Conservation (phyloP, 2,888 invertebrate species). For the Tipula lateralis region DNA sequence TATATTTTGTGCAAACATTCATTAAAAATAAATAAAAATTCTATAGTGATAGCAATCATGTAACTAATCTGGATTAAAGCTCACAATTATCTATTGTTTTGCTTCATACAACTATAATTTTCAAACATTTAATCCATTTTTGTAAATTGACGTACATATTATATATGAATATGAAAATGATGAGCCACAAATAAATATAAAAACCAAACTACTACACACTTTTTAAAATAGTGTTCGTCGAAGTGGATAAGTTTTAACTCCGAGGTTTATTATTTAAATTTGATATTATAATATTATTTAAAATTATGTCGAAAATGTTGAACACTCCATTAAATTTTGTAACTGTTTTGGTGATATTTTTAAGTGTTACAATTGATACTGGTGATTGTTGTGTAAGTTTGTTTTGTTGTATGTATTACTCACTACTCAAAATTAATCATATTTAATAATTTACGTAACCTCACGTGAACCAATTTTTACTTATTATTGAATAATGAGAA, state of each 20-base stretch:
- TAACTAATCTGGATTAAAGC: background rate
- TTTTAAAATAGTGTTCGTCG: background rate
- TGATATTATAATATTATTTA: too few relatives aligned
- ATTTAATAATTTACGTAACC: too few relatives aligned
- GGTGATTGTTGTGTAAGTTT: background rate
- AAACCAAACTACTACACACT: background rate
- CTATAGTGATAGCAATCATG: background rate
- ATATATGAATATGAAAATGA: background rate
- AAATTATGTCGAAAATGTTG: background rate
- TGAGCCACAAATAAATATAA: background rate
- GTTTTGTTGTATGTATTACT: background rate
- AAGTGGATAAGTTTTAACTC: background rate
- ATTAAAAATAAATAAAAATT: background rate
- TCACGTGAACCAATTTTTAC: too few relatives aligned
- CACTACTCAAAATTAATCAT: too few relatives aligned
- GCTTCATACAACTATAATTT: too few relatives aligned
- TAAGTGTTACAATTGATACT: background rate
- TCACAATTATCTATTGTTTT: background rate
- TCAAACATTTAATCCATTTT: too few relatives aligned
- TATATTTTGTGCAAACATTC: background rate
- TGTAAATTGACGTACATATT: background rate
- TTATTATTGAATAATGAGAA: too few relatives aligned
- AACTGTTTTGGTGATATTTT: background rate
- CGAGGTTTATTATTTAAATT: background rate
- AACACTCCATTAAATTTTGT: background rate